phyloP scores from a whole-genome alignment of 1,140 invertebrate genomes.

The Pachyrhynchus sulphureomaculatus region DNA sequence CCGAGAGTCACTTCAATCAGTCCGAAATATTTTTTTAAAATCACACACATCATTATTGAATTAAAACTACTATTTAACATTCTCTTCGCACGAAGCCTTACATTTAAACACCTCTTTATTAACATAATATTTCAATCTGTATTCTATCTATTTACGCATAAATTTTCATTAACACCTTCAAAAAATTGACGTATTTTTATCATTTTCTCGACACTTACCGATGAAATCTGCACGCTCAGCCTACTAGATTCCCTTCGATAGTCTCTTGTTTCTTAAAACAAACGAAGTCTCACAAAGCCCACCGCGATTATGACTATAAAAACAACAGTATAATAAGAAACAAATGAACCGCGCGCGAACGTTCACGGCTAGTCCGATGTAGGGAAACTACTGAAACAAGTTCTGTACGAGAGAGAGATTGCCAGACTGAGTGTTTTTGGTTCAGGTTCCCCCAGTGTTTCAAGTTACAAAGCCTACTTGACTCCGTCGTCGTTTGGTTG shows the following conservation, averaged over 20 bases:
- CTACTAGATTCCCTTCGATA: too few relatives aligned
- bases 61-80: not conserved
- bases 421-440: conserved; percentile 14
- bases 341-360: not conserved
- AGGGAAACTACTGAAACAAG: not conserved
- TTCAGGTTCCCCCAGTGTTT: conserved; percentile 13
- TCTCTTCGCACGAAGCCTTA: not conserved
- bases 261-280: too few relatives aligned
- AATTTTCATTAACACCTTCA: not conserved
- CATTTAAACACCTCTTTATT: not conserved
- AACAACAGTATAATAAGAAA: too few relatives aligned
- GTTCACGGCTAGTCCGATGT: not conserved
- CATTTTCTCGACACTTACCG: not conserved
- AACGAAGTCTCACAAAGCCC: too few relatives aligned
- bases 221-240: too few relatives aligned
- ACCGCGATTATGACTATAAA: too few relatives aligned
- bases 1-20: too few relatives aligned
- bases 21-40: too few relatives aligned
- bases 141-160: not conserved
- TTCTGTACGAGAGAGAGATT: not conserved
- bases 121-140: not conserved
- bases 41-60: not conserved
- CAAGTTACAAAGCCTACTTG: not conserved
- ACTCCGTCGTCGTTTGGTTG: conserved; percentile 10
- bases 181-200: not conserved